Percentiles rank a stretch among this genome's conserved stretches.
Conservation (phyloP, 1,140 invertebrate genomes). For the Calephelis virginiensis region DNA sequence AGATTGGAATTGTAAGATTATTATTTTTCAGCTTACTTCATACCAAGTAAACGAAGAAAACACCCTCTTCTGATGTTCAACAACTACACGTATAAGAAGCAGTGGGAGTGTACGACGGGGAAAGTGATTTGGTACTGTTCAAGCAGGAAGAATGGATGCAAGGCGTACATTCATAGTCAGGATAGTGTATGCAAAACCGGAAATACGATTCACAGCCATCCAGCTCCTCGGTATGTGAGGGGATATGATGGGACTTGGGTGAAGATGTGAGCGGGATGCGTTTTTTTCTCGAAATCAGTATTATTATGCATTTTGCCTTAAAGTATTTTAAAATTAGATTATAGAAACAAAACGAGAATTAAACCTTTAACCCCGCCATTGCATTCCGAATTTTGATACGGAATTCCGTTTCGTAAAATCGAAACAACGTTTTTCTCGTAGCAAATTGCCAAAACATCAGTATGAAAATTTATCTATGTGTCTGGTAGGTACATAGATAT, state of each 20-base stretch:
- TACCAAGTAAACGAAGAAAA: conserved; percentile 36
- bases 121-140: conserved; percentile 44
- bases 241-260: conserved; percentile 27
- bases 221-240: conserved; percentile 25
- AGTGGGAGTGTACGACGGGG: conserved; percentile 29
- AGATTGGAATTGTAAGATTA: conserved; percentile 1
- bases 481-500: too few species aligned
- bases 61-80: conserved; percentile 42
- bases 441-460: too few species aligned
- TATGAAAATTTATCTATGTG: too few species aligned
- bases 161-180: conserved; percentile 35
- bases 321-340: too few species aligned
- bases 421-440: too few species aligned
- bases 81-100: conserved; percentile 40
- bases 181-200: conserved; percentile 26
- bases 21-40: conserved; percentile 30
- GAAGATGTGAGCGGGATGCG: conserved; percentile 20
- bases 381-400: too few species aligned
- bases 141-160: conserved; percentile 36
- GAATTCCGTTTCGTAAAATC: too few species aligned
- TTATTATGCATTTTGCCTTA: neutral
- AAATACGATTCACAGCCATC: conserved; percentile 20
- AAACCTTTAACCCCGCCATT: too few species aligned
- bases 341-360: too few species aligned
- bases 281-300: neutral